Conservation (phyloP, 2,113 vertebrate species). For the Tyto alba region DNA sequence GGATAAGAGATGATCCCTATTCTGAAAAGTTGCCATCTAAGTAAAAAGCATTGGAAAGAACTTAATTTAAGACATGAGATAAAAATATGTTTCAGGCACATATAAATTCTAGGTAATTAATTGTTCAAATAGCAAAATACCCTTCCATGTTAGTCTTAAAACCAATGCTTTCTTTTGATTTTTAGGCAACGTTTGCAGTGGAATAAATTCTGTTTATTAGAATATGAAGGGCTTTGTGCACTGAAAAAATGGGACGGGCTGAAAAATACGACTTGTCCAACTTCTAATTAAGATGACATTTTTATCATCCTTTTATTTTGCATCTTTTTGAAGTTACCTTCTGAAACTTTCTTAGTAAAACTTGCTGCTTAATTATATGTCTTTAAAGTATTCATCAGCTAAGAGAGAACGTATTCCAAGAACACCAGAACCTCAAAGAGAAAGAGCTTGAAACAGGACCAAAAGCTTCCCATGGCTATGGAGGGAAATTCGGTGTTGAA, state of each 20-base stretch:
- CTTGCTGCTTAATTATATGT: background rate
- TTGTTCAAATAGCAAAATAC: background rate
- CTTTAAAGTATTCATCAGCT: slow-evolving; percentile 84
- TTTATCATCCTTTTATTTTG: background rate
- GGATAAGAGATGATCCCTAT: background rate
- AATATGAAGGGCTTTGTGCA: background rate
- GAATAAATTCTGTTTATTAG: background rate
- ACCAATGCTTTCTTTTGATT: background rate
- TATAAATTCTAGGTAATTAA: background rate
- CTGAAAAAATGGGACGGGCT: background rate
- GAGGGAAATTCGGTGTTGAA: slow-evolving; percentile 92
- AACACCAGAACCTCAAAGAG: slow-evolving; percentile 88
- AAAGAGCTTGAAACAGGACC: slow-evolving; percentile 85
- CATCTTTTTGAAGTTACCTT: background rate
- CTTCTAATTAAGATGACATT: background rate
- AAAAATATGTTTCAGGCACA: background rate
- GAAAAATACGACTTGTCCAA: background rate
- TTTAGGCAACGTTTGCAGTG: background rate
- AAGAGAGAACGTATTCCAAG: slow-evolving; percentile 87
- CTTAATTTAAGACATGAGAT: background rate
- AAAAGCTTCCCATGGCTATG: slow-evolving; percentile 91
- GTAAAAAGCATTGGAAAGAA: background rate
- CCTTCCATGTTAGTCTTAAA: background rate
- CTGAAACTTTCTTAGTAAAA: background rate
- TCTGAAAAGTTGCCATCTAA: slow-evolving; percentile 7